Conservation (phyloP, 2,113 vertebrate genomes). For the Chloropsis cyanopogon region DNA sequence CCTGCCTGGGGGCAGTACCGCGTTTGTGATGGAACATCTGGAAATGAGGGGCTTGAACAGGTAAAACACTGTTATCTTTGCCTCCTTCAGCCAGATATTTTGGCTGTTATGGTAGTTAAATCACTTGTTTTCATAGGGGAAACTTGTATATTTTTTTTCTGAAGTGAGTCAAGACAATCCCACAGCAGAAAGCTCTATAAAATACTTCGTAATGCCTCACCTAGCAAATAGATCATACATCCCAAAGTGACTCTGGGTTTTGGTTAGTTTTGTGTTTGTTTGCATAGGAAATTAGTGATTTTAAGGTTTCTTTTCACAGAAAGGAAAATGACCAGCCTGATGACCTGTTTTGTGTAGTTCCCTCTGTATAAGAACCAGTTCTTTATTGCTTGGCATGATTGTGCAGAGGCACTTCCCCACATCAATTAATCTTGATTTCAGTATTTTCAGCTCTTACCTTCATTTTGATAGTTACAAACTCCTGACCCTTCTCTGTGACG, state of each 20-base stretch:
- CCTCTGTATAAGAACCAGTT: background rate
- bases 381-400: background rate
- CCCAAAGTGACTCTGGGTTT: background rate
- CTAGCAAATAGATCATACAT: background rate
- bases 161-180: background rate
- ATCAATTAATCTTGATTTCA: background rate
- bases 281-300: background rate
- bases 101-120: background rate
- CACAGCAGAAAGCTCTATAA: background rate
- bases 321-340: background rate
- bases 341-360: background rate
- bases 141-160: background rate
- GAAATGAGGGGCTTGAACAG: slow-evolving; percentile 87
- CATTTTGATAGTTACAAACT: background rate
- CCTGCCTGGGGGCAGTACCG: slow-evolving; percentile 72
- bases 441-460: background rate
- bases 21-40: slow-evolving; percentile 91
- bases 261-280: background rate
- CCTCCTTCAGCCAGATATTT: background rate
- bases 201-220: background rate
- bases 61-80: slow-evolving; percentile 54
- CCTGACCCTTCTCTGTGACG: background rate
- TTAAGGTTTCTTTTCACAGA: background rate
- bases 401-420: background rate
- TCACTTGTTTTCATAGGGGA: background rate